Evolutionary conservation across 2,797 vertebrate species (phyloP), one percentile per base, ranked within the genome.

Genomic region (Argyrosomus regius): DNA sequence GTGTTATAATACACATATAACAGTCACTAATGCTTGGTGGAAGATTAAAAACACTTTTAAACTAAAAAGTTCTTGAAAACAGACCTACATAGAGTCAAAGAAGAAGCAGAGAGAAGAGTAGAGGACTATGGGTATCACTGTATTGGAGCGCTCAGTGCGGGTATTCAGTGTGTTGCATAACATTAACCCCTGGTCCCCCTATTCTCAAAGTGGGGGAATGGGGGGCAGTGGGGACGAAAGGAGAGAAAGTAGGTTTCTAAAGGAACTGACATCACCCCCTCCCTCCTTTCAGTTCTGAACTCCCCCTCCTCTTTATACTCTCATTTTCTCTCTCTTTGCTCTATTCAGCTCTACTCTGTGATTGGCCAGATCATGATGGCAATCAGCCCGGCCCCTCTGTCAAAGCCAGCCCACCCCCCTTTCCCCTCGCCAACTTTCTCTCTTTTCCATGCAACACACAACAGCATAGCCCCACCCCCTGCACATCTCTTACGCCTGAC

Each of bases 101-200:
- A 58, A 60, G 66, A 69, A 41, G 20, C 13, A n/a, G 24, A n/a
- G 53, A 74, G 73, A 54, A 53, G 71, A 83, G 78, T 62, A 53
- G 72, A 41, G 75, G 57, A 31, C 72, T 90, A 67, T 91, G 89
- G 88, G 91, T 93, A 90, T 91, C 90, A 91, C 87, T 89, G 87
- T 79, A 87, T 90, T 83, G 61, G 83, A 94, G 90, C 87, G 83
- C 90, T 92, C 87, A 72, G 82, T 87, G 85, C 64, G 81, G 77
- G 90, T 86, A 94, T 96, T 96, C 91, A 94, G 82, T 74, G 71
- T 93, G 94, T 93, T 96, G 95, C 94, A 95, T 96, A 96, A 95
- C 92, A 96, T 96, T 96, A 96, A 96, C 95, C 96, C 94, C 86
- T 94, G 84, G 90, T 87, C 94, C 93, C 91, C 89, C 92, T 95